Evolutionary conservation across 2,888 invertebrate species (phyloP), one percentile per base, ranked within the genome.

Genomic region (Sthenelais limicola): DNA sequence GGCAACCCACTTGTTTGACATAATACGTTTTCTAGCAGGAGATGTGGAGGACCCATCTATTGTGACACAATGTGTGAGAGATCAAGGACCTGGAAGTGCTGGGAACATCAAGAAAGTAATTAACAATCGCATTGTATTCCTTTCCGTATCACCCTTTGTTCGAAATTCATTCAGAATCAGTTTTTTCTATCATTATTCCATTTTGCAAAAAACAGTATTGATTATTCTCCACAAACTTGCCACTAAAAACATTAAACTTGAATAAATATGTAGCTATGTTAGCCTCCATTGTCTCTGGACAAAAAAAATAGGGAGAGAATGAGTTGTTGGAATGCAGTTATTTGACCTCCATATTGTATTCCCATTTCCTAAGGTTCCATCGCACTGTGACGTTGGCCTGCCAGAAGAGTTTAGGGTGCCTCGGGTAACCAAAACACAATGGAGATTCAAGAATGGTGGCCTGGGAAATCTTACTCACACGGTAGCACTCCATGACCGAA

Each of bases 1-100:
- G 52, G 75, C 72, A n/a, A 74, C 75, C 18, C 75, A 75, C 51
- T 71, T 75, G 51, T 48, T 43, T 26, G 75, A 75, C 69, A 68
- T 75, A 24, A 69, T 74, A 0, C 68, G 75, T 5, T 72, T 32
- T 38, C 52, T 75, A 15, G 74, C 52, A 5, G 75, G 74, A 3
- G 73, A 74, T n/a, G 66, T 73, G 43, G 33, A 66, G 28, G 15
- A n/a, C 21, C 35, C 21, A 7, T 66, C 75, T 32, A 32, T 75
- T 30, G 3, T 21, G 9, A 67, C 67, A 3, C 7, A 32, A 1
- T 43, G 43, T 47, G 48, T 72, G 33, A 30, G 56, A 12, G 73
- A 68, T 3, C 21, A 24, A 26, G 72, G 73, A 21, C 58, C 58
- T 26, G 68, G 49, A 4, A 62, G 52, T 24, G 69, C 56, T 28